Evolutionary conservation across 2,113 vertebrate genomes (phyloP), one percentile per base, ranked within the genome.

Genomic region (Eublepharis macularius): DNA sequence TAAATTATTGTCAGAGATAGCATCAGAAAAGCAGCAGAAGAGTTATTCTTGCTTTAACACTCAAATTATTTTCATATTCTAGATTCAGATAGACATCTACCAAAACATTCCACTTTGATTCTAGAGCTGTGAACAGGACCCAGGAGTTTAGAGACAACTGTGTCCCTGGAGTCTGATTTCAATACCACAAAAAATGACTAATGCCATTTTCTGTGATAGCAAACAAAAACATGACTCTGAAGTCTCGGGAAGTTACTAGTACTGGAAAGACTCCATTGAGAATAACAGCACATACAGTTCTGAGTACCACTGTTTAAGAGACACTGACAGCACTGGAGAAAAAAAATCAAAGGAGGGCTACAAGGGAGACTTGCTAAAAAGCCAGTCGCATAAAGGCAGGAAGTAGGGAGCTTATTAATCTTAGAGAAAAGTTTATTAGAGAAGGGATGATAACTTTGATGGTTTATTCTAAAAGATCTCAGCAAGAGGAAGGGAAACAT

Each of bases 271-370:
- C 47, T 85, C 75, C 65, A 85, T 77, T 77, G 51, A 68, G 47
- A 79, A 85, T 85, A 72, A 80, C 29, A 80, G 65, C 39, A 85
- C 76, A 70, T 78, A 60, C 49, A 34, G 49, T 85, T 79, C 66
- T 85, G 68, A 72, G 32, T 16, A 43, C 32, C 66, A 45, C 39
- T 79, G 66, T 26, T 83, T 43, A 66, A 24, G 60, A 83, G 29
- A 60, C 5, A 75, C 16, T 72, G 68, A 29, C 51, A 80, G 10
- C 41, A 14, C 19, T 43, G 76, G 66, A 60, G 69, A n/a, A 49
- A n/a, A 9, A 26, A 63, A 60, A 57, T 60, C 76, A 85, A 36
- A 79, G 69, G 26, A 51, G 26, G 76, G 45, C 34, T 54, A 54
- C 45, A 54, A n/a, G 49, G 45, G 51, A 85, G 36, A 79, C 29